Conservation (phyloP, 2,888 invertebrate species). For the Amphipyra berbera region DNA sequence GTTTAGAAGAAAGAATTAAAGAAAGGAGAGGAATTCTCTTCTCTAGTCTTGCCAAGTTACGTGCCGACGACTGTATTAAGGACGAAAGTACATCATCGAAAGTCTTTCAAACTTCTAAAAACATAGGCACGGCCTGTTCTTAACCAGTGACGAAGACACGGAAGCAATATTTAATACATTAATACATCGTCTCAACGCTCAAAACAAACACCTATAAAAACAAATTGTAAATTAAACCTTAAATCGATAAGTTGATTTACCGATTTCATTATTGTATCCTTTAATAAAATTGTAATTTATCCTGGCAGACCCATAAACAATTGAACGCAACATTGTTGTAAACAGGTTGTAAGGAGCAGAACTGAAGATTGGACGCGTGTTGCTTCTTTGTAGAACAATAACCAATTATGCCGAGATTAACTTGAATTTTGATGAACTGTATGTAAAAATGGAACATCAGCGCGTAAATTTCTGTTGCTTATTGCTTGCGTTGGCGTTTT, state of each 20-base stretch:
- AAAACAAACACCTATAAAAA: slow-evolving; percentile 23
- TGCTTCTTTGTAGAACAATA: slow-evolving; percentile 45
- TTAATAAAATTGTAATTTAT: slow-evolving; percentile 41
- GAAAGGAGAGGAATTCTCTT: too few species aligned
- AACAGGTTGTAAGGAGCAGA: slow-evolving; percentile 25
- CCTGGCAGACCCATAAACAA: slow-evolving; percentile 42
- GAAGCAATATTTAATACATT: slow-evolving; percentile 13
- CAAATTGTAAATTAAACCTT: slow-evolving; percentile 32
- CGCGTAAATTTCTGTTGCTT: slow-evolving; percentile 3
- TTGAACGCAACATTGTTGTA: slow-evolving; percentile 40
- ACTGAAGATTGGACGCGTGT: slow-evolving; percentile 28
- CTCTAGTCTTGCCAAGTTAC: too few species aligned
- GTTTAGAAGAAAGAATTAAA: too few species aligned
- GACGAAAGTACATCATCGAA: too few species aligned
- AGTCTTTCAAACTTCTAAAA: too few species aligned
- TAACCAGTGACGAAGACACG: slow-evolving; percentile 3
- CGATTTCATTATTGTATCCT: slow-evolving; percentile 40
- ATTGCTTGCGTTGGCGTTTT: slow-evolving; percentile 1
- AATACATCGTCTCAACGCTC: slow-evolving; percentile 25
- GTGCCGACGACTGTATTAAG: too few species aligned
- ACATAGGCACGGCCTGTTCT: too few species aligned
- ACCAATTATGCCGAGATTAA: slow-evolving; percentile 50
- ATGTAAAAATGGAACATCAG: background rate
- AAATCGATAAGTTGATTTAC: slow-evolving; percentile 42
- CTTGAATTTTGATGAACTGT: slow-evolving; percentile 19